These are phyloP conservation scores for Bucorvus abyssinicus DNA, from an alignment of 2,797 vertebrate species.

Conservation along the genomic window DNA sequence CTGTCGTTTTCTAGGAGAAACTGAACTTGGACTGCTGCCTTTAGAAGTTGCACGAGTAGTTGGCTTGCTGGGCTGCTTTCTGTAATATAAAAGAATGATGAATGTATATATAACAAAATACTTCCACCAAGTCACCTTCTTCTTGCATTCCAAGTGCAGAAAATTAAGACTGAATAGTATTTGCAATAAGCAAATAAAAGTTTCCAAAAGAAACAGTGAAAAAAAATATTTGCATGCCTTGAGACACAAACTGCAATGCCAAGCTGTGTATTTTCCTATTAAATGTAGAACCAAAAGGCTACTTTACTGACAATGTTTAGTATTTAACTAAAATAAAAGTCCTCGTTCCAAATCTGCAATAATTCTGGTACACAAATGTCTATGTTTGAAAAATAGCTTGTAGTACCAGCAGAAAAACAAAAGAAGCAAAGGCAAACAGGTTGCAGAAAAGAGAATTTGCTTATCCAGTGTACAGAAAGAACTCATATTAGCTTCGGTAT, in stretches of 20 bases:
- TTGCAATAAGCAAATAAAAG: not conserved
- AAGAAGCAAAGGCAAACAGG: not conserved
- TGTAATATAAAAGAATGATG: slow-evolving; percentile 64
- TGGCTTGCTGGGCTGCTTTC: slow-evolving; percentile 88
- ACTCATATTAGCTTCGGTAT: not conserved
- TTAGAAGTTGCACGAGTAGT: slow-evolving; percentile 86
- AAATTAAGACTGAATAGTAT: not conserved
- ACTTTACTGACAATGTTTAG: not conserved
- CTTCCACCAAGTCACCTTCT: not conserved
- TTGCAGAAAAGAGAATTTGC: not conserved
- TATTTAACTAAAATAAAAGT: not conserved
- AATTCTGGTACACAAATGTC: not conserved
- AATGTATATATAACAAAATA: not conserved
- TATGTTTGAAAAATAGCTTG: not conserved
- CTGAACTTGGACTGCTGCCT: slow-evolving; percentile 73
- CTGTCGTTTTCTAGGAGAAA: slow-evolving; percentile 68
- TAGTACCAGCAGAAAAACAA: not conserved
- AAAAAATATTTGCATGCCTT: not conserved
- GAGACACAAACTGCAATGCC: not conserved
- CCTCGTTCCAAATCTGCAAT: not conserved
- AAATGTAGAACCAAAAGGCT: not conserved
- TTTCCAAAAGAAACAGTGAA: not conserved
- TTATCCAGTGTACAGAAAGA: not conserved
- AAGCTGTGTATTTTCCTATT: not conserved
- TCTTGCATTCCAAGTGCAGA: not conserved